These are phyloP conservation scores for Venustaconcha ellipsiformis DNA, from an alignment of 1,140 invertebrate species.

Conservation along the genomic window DNA sequence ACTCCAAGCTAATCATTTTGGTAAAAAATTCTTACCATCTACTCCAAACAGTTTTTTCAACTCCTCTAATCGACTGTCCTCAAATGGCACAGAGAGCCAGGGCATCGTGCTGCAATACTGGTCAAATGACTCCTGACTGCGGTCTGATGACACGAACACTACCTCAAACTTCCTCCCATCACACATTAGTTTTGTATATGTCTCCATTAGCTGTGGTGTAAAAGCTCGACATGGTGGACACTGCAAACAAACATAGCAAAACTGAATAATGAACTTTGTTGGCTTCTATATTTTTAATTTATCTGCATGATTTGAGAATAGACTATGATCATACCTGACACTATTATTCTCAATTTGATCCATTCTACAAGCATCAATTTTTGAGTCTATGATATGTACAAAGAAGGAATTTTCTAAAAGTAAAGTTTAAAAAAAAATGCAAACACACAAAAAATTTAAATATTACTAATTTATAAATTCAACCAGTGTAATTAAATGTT, in stretches of 20 bases:
- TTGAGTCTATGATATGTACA: no score
- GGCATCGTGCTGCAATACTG: constrained; percentile 79
- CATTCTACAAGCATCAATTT: no score
- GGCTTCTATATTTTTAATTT: not conserved
- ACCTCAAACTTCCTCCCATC: constrained; percentile 81
- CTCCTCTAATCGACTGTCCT: constrained; percentile 75
- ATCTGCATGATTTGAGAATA: no score
- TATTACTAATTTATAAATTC: no score
- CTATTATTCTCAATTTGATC: no score
- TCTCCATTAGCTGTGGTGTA: constrained; percentile 80
- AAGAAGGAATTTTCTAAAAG: no score
- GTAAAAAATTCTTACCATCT: constrained; percentile 68
- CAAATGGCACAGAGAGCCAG: constrained; percentile 79
- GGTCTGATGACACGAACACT: constrained; percentile 85
- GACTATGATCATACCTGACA: no score
- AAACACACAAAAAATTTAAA: no score
- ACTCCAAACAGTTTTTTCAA: constrained; percentile 77
- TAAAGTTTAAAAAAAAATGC: no score
- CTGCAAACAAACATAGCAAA: constrained; percentile 66
- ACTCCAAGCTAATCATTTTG: no score
- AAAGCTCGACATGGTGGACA: constrained; percentile 87
- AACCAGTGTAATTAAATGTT: no score
- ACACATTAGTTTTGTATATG: constrained; percentile 78
- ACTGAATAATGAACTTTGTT: constrained; percentile 10
- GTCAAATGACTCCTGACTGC: constrained; percentile 78